Evolutionary conservation across 1,140 invertebrate genomes (phyloP).

Genomic region (Halesus radiatus): DNA sequence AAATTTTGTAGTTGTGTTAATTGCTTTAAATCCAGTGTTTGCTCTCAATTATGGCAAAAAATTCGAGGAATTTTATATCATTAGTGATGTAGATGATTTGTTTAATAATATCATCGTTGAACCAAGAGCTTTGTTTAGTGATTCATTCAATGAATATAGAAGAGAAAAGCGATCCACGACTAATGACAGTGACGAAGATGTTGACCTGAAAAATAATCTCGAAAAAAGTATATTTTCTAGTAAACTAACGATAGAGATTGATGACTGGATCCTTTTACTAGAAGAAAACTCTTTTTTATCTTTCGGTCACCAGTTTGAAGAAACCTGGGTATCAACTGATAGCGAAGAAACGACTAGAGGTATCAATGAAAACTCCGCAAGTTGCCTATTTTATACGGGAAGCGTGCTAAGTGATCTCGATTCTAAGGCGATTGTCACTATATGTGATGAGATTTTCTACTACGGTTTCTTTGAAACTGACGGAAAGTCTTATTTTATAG

Average conservation of each 20-base stretch:
- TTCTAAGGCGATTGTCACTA: slow-evolving; percentile 63
- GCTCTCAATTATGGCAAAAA: background rate
- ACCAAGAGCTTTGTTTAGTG: slow-evolving; percentile 20
- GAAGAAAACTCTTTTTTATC: slow-evolving; percentile 50
- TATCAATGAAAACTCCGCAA: background rate
- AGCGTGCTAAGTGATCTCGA: slow-evolving; percentile 49
- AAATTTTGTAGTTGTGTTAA: too few species aligned
- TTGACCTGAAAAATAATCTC: slow-evolving; percentile 31
- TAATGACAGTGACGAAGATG: slow-evolving; percentile 12
- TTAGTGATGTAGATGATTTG: slow-evolving; percentile 15
- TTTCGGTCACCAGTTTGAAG: slow-evolving; percentile 46
- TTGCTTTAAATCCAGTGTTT: background rate
- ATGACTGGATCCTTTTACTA: slow-evolving; percentile 52
- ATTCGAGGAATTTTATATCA: slow-evolving; percentile 34
- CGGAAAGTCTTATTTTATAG: slow-evolving; percentile 62
- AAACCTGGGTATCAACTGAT: slow-evolving; percentile 46
- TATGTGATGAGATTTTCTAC: slow-evolving; percentile 62
- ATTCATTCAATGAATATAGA: background rate
- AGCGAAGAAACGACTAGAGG: slow-evolving; percentile 7
- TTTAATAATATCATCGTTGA: slow-evolving; percentile 50
- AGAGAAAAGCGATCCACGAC: slow-evolving; percentile 39
- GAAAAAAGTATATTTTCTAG: slow-evolving; percentile 36
- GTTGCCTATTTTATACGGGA: slow-evolving; percentile 53
- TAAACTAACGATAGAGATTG: slow-evolving; percentile 42
- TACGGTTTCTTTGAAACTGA: slow-evolving; percentile 63